phyloP scores from a whole-genome alignment of 1,140 invertebrate genomes.

The Zaprionus lachaisei region DNA sequence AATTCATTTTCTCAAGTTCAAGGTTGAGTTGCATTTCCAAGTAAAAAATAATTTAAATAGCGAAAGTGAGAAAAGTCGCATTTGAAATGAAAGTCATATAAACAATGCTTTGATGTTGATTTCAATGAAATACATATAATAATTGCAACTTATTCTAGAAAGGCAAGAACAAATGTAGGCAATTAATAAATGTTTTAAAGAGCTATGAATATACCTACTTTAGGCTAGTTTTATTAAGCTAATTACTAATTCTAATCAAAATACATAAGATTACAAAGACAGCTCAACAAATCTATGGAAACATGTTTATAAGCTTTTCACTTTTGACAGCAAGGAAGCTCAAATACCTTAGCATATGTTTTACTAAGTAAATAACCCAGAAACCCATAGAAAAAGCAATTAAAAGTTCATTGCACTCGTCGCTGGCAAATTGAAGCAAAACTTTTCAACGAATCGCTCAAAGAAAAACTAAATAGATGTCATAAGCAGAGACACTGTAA shows the following conservation, averaged over 20 bases:
- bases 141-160: too few relatives aligned
- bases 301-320: background rate
- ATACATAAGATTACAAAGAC: background rate
- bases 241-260: background rate
- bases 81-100: background rate
- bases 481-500: slow-evolving; percentile 60
- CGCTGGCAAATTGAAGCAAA: slow-evolving; percentile 32
- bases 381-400: slow-evolving; percentile 17
- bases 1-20: background rate
- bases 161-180: too few relatives aligned
- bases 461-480: slow-evolving; percentile 62
- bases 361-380: background rate
- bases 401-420: slow-evolving; percentile 74
- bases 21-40: background rate
- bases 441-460: slow-evolving; percentile 41
- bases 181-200: too few relatives aligned
- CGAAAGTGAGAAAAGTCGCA: background rate
- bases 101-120: too few relatives aligned
- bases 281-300: background rate
- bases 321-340: background rate
- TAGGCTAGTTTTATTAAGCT: background rate
- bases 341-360: slow-evolving; percentile 12
- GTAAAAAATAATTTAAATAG: background rate
- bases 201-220: too few relatives aligned
- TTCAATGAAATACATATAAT: background rate